Conservation (phyloP, 2,797 vertebrate genomes). For the Tangara arthus region DNA sequence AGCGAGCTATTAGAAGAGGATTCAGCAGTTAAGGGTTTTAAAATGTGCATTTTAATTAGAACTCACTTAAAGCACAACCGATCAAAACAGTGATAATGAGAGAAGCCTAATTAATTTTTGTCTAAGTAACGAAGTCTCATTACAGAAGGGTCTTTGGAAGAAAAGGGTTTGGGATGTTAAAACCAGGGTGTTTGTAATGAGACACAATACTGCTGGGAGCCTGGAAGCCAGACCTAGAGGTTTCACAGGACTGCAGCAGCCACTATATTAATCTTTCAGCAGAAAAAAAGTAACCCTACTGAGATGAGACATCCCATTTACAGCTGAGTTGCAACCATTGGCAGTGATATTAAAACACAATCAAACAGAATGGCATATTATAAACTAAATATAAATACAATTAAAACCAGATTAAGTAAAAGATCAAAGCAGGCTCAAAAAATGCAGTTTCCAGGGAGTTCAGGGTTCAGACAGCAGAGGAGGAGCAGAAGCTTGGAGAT, state of each 20-base stretch:
- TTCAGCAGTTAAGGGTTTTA: conserved; percentile 31
- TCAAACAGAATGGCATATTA: conserved; percentile 64
- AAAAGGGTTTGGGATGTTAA: conserved; percentile 37
- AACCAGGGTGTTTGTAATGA: conserved; percentile 50
- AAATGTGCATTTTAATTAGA: conserved; percentile 74
- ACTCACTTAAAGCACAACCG: conserved; percentile 59
- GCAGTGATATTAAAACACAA: conserved; percentile 55
- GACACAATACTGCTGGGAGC: conserved; percentile 31
- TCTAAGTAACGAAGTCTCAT: conserved; percentile 61
- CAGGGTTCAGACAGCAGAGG: conserved; percentile 16
- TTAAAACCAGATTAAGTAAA: conserved; percentile 51
- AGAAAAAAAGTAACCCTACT: conserved; percentile 55
- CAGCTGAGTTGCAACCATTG: conserved; percentile 25
- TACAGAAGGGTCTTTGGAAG: conserved; percentile 36
- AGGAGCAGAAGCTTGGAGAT: background rate
- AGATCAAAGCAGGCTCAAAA: conserved; percentile 47
- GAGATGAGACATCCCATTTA: conserved; percentile 51
- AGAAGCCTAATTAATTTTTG: conserved; percentile 70
- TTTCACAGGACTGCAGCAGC: conserved; percentile 48
- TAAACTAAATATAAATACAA: conserved; percentile 64
- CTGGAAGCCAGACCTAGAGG: conserved; percentile 57
- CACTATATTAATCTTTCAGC: conserved; percentile 64
- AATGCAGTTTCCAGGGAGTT: conserved; percentile 39
- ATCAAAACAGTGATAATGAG: conserved; percentile 69
- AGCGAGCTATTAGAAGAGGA: background rate